Evolutionary conservation across 2,888 invertebrate genomes (phyloP).

Genomic region (Spodoptera exigua): DNA sequence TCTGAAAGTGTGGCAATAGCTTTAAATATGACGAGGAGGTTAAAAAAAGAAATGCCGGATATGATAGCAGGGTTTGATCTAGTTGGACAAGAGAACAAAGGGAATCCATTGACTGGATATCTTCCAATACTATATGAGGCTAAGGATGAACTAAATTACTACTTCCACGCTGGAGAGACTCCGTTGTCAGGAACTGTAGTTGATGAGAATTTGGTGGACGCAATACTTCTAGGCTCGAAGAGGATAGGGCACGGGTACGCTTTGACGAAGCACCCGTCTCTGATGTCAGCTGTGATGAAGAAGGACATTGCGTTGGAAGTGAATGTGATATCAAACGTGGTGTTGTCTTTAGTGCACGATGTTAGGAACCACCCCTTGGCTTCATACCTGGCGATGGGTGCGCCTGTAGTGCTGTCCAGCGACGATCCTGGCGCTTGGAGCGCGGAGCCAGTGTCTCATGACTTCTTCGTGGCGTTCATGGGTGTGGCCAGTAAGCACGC

Average conservation of each 20-base stretch:
- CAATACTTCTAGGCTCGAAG: slow-evolving; percentile 92
- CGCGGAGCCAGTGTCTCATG: slow-evolving; percentile 92
- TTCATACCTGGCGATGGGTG: slow-evolving; percentile 90
- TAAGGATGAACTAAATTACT: slow-evolving; percentile 90
- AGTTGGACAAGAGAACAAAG: slow-evolving; percentile 94
- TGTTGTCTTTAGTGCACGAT: slow-evolving; percentile 91
- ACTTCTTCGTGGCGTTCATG: slow-evolving; percentile 94
- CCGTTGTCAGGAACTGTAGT: slow-evolving; percentile 91
- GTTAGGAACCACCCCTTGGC: slow-evolving; percentile 94
- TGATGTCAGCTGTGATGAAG: slow-evolving; percentile 88
- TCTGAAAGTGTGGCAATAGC: slow-evolving; percentile 76
- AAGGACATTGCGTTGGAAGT: slow-evolving; percentile 92
- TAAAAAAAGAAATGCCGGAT: slow-evolving; percentile 89
- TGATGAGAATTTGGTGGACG: slow-evolving; percentile 94
- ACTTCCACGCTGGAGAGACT: slow-evolving; percentile 95
- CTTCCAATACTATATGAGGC: slow-evolving; percentile 86
- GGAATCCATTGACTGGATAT: slow-evolving; percentile 90
- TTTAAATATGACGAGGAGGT: slow-evolving; percentile 70
- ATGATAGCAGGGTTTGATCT: slow-evolving; percentile 94
- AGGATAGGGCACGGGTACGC: slow-evolving; percentile 95
- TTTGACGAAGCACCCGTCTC: slow-evolving; percentile 92
- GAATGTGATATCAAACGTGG: slow-evolving; percentile 94
- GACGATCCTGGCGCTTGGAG: slow-evolving; percentile 95
- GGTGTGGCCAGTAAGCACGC: slow-evolving; percentile 92
- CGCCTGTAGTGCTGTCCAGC: slow-evolving; percentile 93